These are phyloP conservation scores for Antitype chi DNA, from an alignment of 2,888 invertebrate species.

Conservation along the genomic window DNA sequence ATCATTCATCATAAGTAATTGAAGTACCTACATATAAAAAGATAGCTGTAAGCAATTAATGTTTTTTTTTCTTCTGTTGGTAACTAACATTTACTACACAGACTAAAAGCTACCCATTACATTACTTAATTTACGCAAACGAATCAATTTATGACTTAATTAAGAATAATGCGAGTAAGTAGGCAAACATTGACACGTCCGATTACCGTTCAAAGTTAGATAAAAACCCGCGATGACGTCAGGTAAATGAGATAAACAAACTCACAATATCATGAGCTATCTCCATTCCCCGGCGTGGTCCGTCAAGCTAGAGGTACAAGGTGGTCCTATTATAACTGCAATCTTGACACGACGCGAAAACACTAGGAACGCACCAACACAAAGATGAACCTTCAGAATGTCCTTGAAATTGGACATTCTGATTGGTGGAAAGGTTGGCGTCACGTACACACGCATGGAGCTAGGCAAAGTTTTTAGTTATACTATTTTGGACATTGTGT, in stretches of 20 bases:
- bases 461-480: conserved; percentile 47
- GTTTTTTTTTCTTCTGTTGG: neutral
- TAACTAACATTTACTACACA: conserved; percentile 23
- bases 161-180: conserved; percentile 55
- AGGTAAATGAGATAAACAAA: conserved; percentile 43
- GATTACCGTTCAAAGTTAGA: conserved; percentile 46
- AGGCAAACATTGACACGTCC: conserved; percentile 54
- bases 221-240: conserved; percentile 50
- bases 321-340: conserved; percentile 52
- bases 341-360: conserved; percentile 66
- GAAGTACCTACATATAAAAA: conserved; percentile 1
- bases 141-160: conserved; percentile 52
- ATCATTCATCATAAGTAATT: neutral
- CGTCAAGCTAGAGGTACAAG: conserved; percentile 41
- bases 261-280: conserved; percentile 62
- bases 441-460: conserved; percentile 25
- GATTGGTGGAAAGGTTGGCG: conserved; percentile 65
- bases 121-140: conserved; percentile 35
- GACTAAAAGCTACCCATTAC: conserved; percentile 28
- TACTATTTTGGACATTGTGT: conserved; percentile 36
- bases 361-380: conserved; percentile 56
- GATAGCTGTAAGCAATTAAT: neutral
- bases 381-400: conserved; percentile 46
- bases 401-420: conserved; percentile 66
- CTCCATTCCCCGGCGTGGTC: conserved; percentile 57